These are phyloP conservation scores for Platycnemis pennipes DNA, from an alignment of 2,888 invertebrate genomes.

Conservation along the genomic window DNA sequence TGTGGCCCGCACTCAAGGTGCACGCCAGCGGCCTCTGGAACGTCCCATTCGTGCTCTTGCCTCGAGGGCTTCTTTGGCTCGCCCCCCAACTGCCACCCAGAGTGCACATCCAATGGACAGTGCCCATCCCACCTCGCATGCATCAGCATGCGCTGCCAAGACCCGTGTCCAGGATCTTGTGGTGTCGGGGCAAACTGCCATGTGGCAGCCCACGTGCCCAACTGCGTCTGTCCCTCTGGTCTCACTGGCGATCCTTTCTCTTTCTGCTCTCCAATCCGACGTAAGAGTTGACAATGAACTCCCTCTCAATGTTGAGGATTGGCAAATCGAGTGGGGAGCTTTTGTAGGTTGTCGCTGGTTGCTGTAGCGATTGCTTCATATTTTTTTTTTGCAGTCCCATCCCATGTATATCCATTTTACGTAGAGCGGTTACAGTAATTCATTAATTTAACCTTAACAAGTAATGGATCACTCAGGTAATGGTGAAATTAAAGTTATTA, in stretches of 20 bases:
- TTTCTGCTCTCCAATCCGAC: slow-evolving; percentile 69
- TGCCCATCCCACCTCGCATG: slow-evolving; percentile 89
- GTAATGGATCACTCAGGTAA: not conserved
- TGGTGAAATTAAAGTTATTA: not conserved
- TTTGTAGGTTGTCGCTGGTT: not conserved
- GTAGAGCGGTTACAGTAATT: slow-evolving; percentile 12
- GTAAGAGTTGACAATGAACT: slow-evolving; percentile 69
- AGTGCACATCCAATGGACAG: slow-evolving; percentile 83
- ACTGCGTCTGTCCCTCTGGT: slow-evolving; percentile 87
- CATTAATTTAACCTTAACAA: not conserved
- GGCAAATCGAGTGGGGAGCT: not conserved
- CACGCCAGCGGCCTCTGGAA: slow-evolving; percentile 80
- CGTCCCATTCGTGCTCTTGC: slow-evolving; percentile 89
- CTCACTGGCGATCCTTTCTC: slow-evolving; percentile 71
- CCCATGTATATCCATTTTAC: not conserved
- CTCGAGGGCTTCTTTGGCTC: slow-evolving; percentile 87
- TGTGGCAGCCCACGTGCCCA: slow-evolving; percentile 91
- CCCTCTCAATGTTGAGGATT: not conserved
- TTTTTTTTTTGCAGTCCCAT: slow-evolving; percentile 37
- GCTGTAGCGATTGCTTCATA: slow-evolving; percentile 43
- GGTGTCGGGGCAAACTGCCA: slow-evolving; percentile 89
- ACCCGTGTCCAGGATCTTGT: slow-evolving; percentile 91
- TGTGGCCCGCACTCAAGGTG: slow-evolving; percentile 78
- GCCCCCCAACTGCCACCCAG: slow-evolving; percentile 83
- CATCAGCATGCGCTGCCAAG: slow-evolving; percentile 88